Evolutionary conservation across 2,113 vertebrate species (phyloP).

Genomic region (Seriola dumerili): DNA sequence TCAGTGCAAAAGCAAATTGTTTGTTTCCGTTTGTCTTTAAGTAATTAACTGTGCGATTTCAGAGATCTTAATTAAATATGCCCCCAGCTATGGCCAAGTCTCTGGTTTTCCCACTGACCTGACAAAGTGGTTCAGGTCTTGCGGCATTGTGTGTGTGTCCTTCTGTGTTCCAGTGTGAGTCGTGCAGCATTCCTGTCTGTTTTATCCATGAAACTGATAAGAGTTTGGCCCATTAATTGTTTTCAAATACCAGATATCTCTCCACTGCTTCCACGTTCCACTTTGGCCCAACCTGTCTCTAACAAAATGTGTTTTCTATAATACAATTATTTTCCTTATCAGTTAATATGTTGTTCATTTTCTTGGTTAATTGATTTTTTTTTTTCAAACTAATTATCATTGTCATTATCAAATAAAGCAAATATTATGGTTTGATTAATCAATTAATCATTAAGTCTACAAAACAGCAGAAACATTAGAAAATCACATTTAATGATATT

Average conservation of each 20-base stretch:
- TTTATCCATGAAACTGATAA: neutral
- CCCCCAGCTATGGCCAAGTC: neutral
- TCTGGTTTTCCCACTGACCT: no score
- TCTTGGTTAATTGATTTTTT: no score
- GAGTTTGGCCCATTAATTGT: neutral
- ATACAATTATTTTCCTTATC: no score
- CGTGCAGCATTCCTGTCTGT: neutral
- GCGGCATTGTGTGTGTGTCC: neutral
- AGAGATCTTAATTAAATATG: constrained; percentile 22
- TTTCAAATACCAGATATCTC: neutral
- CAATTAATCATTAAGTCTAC: no score
- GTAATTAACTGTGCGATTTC: constrained; percentile 7
- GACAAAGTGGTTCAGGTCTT: neutral
- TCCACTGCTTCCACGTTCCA: neutral
- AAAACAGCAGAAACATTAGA: no score
- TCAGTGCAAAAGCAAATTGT: neutral
- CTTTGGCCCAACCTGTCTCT: neutral
- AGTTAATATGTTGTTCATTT: no score
- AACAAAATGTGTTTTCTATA: neutral
- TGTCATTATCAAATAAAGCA: no score
- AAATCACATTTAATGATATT: no score
- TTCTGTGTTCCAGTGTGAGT: neutral
- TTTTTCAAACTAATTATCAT: no score
- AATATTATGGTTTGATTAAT: no score
- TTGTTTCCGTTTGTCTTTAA: neutral